A percentile compares a stretch with the other conserved stretches of the same genome.
Conservation (phyloP, 2,888 invertebrate genomes). For the Cabera pusaria region DNA sequence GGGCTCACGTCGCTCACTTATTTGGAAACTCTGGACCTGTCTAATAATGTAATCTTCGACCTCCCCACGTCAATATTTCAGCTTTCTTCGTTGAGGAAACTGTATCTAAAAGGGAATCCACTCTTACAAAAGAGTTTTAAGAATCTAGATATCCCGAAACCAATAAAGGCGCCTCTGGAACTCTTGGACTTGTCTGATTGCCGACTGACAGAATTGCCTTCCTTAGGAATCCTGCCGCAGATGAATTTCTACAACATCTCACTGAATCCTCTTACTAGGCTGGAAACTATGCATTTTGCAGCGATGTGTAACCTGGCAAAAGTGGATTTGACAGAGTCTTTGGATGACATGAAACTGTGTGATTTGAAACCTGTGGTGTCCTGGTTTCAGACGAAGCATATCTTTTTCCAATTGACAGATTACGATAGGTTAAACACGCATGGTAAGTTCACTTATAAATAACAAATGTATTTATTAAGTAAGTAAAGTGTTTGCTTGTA, state of each 20-base stretch:
- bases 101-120: constrained; percentile 83
- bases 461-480: too few species aligned
- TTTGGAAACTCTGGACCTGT: constrained; percentile 81
- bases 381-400: constrained; percentile 64
- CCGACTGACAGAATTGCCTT: constrained; percentile 81
- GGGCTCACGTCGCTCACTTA: constrained; percentile 74
- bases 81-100: constrained; percentile 83
- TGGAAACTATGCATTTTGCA: constrained; percentile 81
- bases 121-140: constrained; percentile 64
- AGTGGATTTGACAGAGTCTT: constrained; percentile 77
- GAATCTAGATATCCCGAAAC: constrained; percentile 66
- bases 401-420: constrained; percentile 61
- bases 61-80: constrained; percentile 80
- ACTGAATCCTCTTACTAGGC: constrained; percentile 72
- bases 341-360: constrained; percentile 55
- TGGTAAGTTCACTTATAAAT: constrained; percentile 44
- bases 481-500: too few species aligned
- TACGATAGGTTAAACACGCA: constrained; percentile 60
- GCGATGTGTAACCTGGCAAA: constrained; percentile 84
- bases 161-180: constrained; percentile 82
- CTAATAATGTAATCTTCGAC: constrained; percentile 76
- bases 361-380: constrained; percentile 51
- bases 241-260: constrained; percentile 85
- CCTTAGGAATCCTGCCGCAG: constrained; percentile 84
- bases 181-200: constrained; percentile 85